Evolutionary conservation across 2,888 invertebrate genomes (phyloP).

Genomic region (Drosophila setosimentum): DNA sequence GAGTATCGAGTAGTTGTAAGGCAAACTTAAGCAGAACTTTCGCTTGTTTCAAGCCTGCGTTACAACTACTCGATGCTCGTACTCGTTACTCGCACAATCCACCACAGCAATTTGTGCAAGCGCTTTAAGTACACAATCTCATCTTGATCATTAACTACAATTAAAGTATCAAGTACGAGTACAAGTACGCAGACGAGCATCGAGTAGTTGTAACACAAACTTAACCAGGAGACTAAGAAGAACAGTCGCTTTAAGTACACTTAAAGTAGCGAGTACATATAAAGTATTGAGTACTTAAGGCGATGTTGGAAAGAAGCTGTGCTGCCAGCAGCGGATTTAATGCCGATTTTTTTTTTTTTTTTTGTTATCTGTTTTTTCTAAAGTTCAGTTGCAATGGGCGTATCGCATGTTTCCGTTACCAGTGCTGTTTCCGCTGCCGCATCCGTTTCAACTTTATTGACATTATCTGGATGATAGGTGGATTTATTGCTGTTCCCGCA

Average conservation of each 20-base stretch:
- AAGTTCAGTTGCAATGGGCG: constrained; percentile 20
- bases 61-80: background rate
- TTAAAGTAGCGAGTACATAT: constrained; percentile 12
- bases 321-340: constrained; percentile 62
- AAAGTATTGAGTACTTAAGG: constrained; percentile 51
- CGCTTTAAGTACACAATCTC: constrained; percentile 15
- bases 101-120: constrained; percentile 29
- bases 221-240: constrained; percentile 7
- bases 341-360: constrained; percentile 28
- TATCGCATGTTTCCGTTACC: constrained; percentile 7
- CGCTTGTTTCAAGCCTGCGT: background rate
- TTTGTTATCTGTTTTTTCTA: constrained; percentile 12
- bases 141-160: background rate
- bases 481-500: constrained; percentile 63
- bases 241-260: constrained; percentile 48
- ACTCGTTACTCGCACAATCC: background rate
- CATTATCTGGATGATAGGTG: constrained; percentile 24
- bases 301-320: constrained; percentile 32
- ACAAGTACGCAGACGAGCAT: background rate
- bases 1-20: constrained; percentile 11
- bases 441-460: constrained; percentile 17
- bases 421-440: constrained; percentile 13
- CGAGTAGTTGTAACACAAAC: background rate
- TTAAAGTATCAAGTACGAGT: background rate
- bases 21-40: constrained; percentile 55